Base-by-base conservation (phyloP, 2,113 vertebrate species). In the Pterocles orientalis region DNA sequence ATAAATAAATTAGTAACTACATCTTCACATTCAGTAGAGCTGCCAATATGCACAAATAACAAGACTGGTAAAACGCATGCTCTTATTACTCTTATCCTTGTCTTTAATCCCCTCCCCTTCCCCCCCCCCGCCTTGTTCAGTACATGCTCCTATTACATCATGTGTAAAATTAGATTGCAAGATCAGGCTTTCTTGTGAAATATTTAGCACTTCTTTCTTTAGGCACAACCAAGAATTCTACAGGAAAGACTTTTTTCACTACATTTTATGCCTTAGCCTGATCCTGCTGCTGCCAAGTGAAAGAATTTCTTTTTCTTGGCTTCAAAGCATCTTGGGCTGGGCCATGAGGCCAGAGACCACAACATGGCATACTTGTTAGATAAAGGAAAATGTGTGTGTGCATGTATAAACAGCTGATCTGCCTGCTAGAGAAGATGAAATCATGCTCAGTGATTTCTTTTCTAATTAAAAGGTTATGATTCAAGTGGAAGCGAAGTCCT, bases 181-280 rank as follows among this genome's bases (percentile, higher is more conserved):
- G 86, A 88, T 91, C 81, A 95, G 80, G n/a, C 57, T 95, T 94
- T 96, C 90, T 92, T 86, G 53, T 82, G 92, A 94, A 94, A 89
- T 87, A 90, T 76, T 95, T 92, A 92, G 66, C 8, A 4, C 77
- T 86, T 61, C 65, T 86, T 94, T 82, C 70, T 94, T 94, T 60
- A 96, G 86, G 80, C 2, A 0, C 92, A 73, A 84, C 34, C n/a
- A 75, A 25, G 57, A 94, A 88, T 92, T 93, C 90, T 83, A 60
- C 88, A 94, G 57, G 68, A 96, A 96, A 90, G 82, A 51, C 21
- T 82, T 95, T 91, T 86, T 43, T 72, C 43, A 56, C 62, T 62
- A 28, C 26, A 56, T 93, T 88, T 94, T 76, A 57, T 78, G n/a
- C 64, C 57, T 92, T 81, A 75, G 72, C 41, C 56, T 81, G 61